These are phyloP conservation scores for Crypturellus undulatus DNA, from an alignment of 2,113 vertebrate genomes.

Conservation along the genomic window DNA sequence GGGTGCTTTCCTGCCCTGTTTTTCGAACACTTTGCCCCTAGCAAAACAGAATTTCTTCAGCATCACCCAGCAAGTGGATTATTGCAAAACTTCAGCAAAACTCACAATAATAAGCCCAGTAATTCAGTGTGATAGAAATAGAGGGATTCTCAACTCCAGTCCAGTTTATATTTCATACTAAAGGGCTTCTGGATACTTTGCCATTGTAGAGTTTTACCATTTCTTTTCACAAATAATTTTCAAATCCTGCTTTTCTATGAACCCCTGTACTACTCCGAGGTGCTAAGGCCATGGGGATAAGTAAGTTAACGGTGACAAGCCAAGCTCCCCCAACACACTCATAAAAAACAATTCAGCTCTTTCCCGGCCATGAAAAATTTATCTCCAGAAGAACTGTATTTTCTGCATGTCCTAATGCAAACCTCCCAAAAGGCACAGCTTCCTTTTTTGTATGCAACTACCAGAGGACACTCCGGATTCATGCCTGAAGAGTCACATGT, in stretches of 20 bases:
- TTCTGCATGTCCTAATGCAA: background rate
- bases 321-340: background rate
- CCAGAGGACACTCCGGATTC: background rate
- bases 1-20: background rate
- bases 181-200: background rate
- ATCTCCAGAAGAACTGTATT: background rate
- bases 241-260: background rate
- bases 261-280: background rate
- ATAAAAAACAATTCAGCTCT: background rate
- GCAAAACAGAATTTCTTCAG: background rate
- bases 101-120: background rate
- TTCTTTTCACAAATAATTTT: background rate
- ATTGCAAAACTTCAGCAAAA: background rate
- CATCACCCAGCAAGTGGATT: background rate
- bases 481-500: conserved; percentile 45
- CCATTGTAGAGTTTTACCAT: background rate
- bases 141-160: background rate
- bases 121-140: background rate
- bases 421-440: background rate
- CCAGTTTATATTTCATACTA: background rate
- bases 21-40: background rate
- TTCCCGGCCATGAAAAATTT: background rate
- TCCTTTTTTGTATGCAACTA: conserved; percentile 35
- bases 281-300: background rate
- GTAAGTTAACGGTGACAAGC: background rate